Base-by-base conservation (phyloP, 2,888 invertebrate species). In the Eupelmus urozonus region DNA sequence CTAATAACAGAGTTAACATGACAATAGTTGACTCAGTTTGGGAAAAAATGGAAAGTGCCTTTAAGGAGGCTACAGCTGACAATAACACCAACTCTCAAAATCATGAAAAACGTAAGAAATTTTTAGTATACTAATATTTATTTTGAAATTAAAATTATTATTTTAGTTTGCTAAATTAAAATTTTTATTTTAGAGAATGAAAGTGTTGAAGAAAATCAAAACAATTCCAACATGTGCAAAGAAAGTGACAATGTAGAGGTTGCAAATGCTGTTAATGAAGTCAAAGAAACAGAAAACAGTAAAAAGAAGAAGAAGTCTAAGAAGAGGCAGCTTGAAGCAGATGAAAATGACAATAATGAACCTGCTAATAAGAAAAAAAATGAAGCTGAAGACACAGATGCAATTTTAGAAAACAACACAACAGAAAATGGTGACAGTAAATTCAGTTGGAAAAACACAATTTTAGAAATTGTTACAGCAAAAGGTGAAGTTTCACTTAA, bases 401-500 rank as follows among this genome's bases (percentile, higher is more conserved):
- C 72, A 69, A 42, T 40, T 25, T 63, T 51, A 13, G 80, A 82
- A 53, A 62, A 80, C 40, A 40, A 1, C 2, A 65, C 4, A 60
- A 45, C 49, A 7, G 69, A 63, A n/a, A 79, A 75, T 45, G 70
- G 53, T n/a, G 76, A 40, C 23, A 45, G 23, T 7, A 84, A 84
- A 57, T 89, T 89, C 67, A 80, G 83, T 69, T 89, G 88, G 88
- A 87, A 85, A 78, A 77, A 73, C 40, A 75, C 75, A 16, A 88
- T 89, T 67, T 40, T 87, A 29, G 82, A 87, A 16, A 74, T 86
- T 69, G 82, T 89, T 20, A 79, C 79, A 27, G 59, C 72, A 0
- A 92, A 92, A 4, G 93, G 94, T 82, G 94, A 94, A 84, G 91
- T 96, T 57, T 92, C 93, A 0, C 87, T 95, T 74, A 95, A 94